Conservation (phyloP, 2,888 invertebrate species). For the Zeuzera pyrina region DNA sequence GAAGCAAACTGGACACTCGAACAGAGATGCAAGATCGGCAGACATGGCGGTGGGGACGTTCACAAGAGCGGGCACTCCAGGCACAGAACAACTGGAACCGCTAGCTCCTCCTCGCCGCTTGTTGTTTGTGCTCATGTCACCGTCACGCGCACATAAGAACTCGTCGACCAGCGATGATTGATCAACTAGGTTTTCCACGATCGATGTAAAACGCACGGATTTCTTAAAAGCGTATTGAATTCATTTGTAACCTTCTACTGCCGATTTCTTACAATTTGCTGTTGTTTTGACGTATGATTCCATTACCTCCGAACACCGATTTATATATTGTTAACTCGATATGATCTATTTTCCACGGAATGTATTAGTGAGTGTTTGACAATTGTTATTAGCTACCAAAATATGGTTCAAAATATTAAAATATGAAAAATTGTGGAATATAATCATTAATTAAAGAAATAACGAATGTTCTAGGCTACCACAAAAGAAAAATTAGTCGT, state of each 20-base stretch:
- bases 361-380: too few species aligned
- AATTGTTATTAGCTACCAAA: too few species aligned
- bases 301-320: conserved; percentile 53
- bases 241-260: conserved; percentile 65
- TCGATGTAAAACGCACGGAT: conserved; percentile 10
- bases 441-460: too few species aligned
- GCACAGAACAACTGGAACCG: conserved; percentile 69
- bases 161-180: conserved; percentile 37
- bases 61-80: conserved; percentile 66
- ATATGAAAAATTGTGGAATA: too few species aligned
- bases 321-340: conserved; percentile 25
- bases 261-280: conserved; percentile 52
- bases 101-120: conserved; percentile 66
- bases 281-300: conserved; percentile 48
- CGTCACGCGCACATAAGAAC: conserved; percentile 59
- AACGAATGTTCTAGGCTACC: too few species aligned
- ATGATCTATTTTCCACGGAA: conserved; percentile 8
- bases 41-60: conserved; percentile 80
- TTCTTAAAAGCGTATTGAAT: too few species aligned
- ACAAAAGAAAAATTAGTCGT: too few species aligned
- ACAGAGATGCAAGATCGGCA: conserved; percentile 90
- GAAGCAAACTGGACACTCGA: conserved; percentile 98
- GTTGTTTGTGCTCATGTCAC: conserved; percentile 72
- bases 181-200: conserved; percentile 32
- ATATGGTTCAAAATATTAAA: too few species aligned